Base-by-base conservation (phyloP, 1,140 invertebrate species). In the Venturia canescens region DNA sequence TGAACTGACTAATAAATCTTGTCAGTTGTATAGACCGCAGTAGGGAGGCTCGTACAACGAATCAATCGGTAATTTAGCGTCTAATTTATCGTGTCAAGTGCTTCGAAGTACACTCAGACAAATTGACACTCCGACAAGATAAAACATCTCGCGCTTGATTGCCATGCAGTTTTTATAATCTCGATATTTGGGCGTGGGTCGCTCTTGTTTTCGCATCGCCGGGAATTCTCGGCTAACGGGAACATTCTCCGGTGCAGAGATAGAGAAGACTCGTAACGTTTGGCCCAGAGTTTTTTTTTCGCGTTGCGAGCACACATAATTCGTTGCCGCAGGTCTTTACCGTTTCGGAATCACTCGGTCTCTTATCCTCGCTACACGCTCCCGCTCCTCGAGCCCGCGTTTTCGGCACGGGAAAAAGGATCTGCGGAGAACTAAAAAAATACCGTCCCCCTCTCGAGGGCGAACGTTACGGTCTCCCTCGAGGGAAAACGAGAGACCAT, bases 401-500 rank as follows among this genome's bases (percentile, higher is more conserved):
- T 63, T 63, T 63, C 23, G 60, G 26, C 60, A 63, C 23, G 4
- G 60, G 26, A 63, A 63, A 69, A 31, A 69, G 27, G 21, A 34
- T 69, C 31, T 29, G n/a, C n/a, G 53, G n/a, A 23, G 53, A 31
- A 31, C 5, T 16, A 69, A 31, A 69, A 69, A 69, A 69, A 63
- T 3, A 26, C 0, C 84, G 85, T 82, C 71, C 76, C 83, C 79
- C 75, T 76, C 71, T 80, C 74, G 82, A 18, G 50, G 50, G 50
- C 50, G 50, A 53, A 53, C 18, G n/a, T 53, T 53, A 53, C 50
- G 50, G 11, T 53, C 50, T 53, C 50, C 50, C 50, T 53, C 76
- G 70, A 80, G 83, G 81, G 83, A 80, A 76, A 79, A n/a, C n/a
- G n/a, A 83, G 69, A 82, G 81, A 79, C 44, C 29, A 63, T 63